Conservation (phyloP, 2,113 vertebrate species). For the Brevimyrus niger region DNA sequence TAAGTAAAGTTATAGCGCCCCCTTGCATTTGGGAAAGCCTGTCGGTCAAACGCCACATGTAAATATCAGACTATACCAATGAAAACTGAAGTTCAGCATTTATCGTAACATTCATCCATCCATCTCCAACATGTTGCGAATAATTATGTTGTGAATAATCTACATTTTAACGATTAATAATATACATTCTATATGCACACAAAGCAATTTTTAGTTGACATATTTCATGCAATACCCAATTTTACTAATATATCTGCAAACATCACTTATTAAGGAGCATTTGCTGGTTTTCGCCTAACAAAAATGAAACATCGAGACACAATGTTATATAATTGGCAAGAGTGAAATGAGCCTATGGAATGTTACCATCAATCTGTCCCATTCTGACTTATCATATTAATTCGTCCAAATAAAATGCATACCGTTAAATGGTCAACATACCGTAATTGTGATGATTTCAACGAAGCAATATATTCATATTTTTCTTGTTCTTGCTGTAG, state of each 20-base stretch:
- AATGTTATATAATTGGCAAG: background rate
- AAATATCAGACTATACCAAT: background rate
- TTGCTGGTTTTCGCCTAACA: background rate
- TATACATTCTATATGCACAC: background rate
- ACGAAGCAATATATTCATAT: background rate
- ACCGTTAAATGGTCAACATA: background rate
- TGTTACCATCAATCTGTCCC: background rate
- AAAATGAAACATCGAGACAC: background rate
- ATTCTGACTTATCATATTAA: background rate
- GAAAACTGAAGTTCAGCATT: background rate
- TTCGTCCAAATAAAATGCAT: background rate
- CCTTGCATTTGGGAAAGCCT: constrained; percentile 23
- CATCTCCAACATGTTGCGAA: background rate
- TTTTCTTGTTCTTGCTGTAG: background rate
- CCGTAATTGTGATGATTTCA: background rate
- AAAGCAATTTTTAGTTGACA: background rate
- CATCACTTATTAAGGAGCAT: background rate
- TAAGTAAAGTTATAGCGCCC: constrained; percentile 29
- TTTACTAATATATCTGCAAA: background rate
- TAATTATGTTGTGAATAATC: background rate
- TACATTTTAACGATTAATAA: background rate
- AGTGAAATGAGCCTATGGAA: background rate
- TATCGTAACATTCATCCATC: background rate
- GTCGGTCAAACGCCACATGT: background rate
- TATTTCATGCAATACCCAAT: background rate